Evolutionary conservation across 2,113 vertebrate genomes (phyloP).

Genomic region (Rutilus rutilus): DNA sequence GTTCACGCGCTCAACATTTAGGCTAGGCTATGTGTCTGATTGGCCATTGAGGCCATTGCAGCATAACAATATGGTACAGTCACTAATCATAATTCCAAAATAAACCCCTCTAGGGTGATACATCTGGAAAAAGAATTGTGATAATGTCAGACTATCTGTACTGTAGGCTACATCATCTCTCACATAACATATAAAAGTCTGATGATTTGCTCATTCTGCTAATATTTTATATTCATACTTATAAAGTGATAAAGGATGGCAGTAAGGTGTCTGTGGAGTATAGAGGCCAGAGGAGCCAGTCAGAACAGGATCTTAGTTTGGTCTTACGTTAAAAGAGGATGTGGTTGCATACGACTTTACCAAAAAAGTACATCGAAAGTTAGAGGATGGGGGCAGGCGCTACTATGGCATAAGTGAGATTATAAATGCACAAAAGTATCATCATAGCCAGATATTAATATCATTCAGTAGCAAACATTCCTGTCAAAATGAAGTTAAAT

Average conservation of each 20-base stretch:
- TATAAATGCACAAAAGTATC: background rate
- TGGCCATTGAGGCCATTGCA: background rate
- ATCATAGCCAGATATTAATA: background rate
- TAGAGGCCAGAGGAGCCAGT: background rate
- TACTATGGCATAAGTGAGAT: background rate
- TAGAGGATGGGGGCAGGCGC: background rate
- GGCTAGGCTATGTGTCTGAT: no score
- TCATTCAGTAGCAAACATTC: background rate
- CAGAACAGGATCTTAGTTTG: constrained; percentile 20
- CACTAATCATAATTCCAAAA: background rate
- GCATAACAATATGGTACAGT: background rate
- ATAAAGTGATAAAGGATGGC: background rate
- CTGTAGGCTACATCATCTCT: background rate
- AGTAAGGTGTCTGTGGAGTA: background rate
- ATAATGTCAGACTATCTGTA: background rate
- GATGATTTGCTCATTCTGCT: background rate
- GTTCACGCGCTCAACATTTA: no score
- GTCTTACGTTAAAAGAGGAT: constrained; percentile 14
- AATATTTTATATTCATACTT: background rate
- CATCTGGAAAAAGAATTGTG: no score
- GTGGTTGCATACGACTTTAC: constrained; percentile 20
- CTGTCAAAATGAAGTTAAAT: background rate
- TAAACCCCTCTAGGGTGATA: background rate
- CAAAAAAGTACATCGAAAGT: constrained; percentile 19
- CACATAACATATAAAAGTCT: background rate